A percentile compares a stretch with the other conserved stretches of the same genome.
These are phyloP conservation scores for Malurus alboscapulatus DNA, from an alignment of 2,113 vertebrate species.

Conservation along the genomic window DNA sequence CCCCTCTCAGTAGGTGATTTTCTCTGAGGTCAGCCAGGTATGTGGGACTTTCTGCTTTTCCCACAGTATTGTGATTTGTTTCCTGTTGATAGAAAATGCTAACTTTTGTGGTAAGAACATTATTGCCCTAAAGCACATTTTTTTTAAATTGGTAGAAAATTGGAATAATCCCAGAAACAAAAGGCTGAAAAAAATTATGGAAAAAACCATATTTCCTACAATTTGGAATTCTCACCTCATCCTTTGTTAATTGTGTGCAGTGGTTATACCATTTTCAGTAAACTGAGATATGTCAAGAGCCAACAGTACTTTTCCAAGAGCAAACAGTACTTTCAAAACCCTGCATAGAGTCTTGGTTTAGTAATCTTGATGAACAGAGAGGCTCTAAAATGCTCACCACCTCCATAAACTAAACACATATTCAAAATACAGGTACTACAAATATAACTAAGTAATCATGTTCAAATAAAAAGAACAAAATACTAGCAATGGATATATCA, in stretches of 20 bases:
- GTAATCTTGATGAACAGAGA: neutral
- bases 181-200: neutral
- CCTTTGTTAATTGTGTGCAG: neutral
- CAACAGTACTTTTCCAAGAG: neutral
- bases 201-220: neutral
- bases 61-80: constrained; percentile 10
- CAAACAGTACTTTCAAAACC: neutral
- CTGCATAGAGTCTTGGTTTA: neutral
- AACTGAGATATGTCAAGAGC: neutral
- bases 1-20: neutral
- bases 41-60: neutral
- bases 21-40: constrained; percentile 32
- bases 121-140: neutral
- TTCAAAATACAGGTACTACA: neutral
- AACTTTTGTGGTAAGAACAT: neutral
- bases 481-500: neutral
- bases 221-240: neutral
- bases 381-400: neutral
- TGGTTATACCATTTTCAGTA: neutral
- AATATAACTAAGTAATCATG: neutral
- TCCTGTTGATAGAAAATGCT: neutral
- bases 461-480: neutral
- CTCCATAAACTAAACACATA: neutral
- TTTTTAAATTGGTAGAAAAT: neutral
- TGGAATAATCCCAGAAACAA: neutral